Evolutionary conservation across 1,140 invertebrate species (phyloP).

Genomic region (Drosophila lowei): DNA sequence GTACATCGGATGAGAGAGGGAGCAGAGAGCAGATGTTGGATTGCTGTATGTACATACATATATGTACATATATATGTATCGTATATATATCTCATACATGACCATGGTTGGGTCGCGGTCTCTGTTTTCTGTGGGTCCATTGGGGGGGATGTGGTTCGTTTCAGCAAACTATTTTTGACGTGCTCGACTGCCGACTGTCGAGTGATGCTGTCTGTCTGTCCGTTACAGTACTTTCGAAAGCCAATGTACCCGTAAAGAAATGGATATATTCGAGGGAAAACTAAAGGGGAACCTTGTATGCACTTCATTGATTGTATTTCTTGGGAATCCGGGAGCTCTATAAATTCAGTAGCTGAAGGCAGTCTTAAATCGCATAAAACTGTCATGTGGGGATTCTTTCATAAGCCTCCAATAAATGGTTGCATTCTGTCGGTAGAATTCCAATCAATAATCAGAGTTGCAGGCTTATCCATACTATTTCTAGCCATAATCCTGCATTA

Average conservation of each 20-base stretch:
- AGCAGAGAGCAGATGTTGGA: conserved; percentile 51
- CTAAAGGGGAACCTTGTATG: neutral
- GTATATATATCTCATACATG: conserved; percentile 18
- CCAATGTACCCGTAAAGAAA: conserved; percentile 11
- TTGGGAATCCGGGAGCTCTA: too few relatives aligned
- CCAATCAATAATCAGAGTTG: too few relatives aligned
- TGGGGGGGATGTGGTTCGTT: conserved; percentile 37
- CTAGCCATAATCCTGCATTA: too few relatives aligned
- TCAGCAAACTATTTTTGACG: conserved; percentile 63
- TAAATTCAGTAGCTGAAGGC: conserved; percentile 4
- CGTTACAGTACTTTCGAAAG: conserved; percentile 14
- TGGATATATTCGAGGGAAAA: neutral
- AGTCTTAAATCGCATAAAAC: neutral
- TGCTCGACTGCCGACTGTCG: conserved; percentile 32
- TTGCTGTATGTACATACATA: conserved; percentile 15
- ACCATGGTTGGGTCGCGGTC: conserved; percentile 22
- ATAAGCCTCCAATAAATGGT: too few relatives aligned
- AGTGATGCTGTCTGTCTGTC: conserved; percentile 19
- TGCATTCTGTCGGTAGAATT: too few relatives aligned
- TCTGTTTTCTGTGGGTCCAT: conserved; percentile 14
- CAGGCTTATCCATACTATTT: too few relatives aligned
- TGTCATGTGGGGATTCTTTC: neutral
- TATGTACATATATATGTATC: neutral
- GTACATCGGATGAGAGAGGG: conserved; percentile 4
- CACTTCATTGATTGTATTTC: neutral